Conservation (phyloP, 2,113 vertebrate genomes). For the Pterocles burchelli region DNA sequence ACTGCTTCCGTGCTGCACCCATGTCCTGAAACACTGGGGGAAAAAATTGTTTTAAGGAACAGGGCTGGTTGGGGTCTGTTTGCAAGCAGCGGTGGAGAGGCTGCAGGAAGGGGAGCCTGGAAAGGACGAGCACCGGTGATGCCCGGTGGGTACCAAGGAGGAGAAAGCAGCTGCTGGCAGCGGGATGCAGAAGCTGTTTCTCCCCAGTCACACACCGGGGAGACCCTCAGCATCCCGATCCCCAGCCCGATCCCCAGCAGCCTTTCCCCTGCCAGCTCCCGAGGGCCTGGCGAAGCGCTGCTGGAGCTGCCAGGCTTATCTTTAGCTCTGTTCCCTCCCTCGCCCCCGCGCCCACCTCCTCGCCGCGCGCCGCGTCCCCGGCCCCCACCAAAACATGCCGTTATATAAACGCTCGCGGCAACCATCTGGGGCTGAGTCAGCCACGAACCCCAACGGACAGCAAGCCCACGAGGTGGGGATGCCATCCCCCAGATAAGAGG, state of each 20-base stretch:
- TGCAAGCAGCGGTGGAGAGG: background rate
- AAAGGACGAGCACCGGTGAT: rapidly evolving
- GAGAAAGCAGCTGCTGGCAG: background rate
- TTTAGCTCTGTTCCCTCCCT: constrained; percentile 68
- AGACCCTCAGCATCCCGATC: too few relatives aligned
- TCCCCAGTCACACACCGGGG: rapidly evolving
- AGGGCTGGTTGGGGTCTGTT: background rate
- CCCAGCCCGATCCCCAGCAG: background rate
- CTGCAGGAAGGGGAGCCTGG: background rate
- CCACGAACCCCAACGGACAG: constrained; percentile 27
- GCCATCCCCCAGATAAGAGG: background rate
- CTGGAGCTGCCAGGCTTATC: constrained; percentile 61
- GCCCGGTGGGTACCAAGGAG: background rate
- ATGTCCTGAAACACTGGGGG: rapidly evolving
- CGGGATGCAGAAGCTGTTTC: background rate
- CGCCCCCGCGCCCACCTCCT: constrained; percentile 59
- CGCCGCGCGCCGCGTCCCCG: constrained; percentile 43
- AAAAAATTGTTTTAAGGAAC: background rate
- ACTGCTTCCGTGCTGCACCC: background rate
- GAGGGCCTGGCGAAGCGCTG: background rate
- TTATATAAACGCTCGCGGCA: constrained; percentile 24
- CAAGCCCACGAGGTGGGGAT: background rate
- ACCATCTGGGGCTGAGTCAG: constrained; percentile 65
- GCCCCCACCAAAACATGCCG: constrained; percentile 50
- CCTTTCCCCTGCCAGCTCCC: constrained; percentile 24